Percentiles rank a stretch among this genome's conserved stretches.
Evolutionary conservation across 2,113 vertebrate species (phyloP).

Genomic region (Cyphomyrus plagiostoma): DNA sequence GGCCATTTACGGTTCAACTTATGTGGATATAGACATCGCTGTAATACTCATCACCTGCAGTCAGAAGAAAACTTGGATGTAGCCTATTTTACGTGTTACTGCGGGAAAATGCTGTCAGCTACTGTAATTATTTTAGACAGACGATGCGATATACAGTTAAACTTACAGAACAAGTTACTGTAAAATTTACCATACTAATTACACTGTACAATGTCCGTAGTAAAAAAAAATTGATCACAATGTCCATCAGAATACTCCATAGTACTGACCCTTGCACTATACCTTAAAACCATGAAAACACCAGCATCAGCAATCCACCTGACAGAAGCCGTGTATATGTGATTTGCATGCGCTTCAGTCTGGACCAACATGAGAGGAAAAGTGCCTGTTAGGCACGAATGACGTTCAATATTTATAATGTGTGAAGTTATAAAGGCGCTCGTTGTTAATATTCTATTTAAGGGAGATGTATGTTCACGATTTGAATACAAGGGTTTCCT

Average conservation of each 20-base stretch:
- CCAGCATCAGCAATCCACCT: background rate
- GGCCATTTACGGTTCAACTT: background rate
- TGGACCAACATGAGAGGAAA: background rate
- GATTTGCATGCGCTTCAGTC: background rate
- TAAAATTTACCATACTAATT: background rate
- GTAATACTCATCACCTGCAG: background rate
- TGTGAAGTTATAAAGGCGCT: background rate
- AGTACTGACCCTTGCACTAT: background rate
- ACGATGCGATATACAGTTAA: slow-evolving; percentile 11
- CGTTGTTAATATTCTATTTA: background rate
- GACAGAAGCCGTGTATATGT: background rate
- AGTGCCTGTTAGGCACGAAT: background rate
- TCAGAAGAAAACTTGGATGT: background rate
- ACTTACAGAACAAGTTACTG: slow-evolving; percentile 7
- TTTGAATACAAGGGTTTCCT: background rate
- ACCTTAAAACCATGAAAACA: background rate
- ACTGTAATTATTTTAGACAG: background rate
- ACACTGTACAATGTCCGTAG: background rate
- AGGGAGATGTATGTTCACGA: background rate
- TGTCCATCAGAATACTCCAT: background rate
- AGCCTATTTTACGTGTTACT: background rate
- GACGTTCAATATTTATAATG: background rate
- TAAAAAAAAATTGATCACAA: background rate
- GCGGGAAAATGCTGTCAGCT: slow-evolving; percentile 7
- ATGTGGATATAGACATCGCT: background rate